Evolutionary conservation across 2,888 invertebrate genomes (phyloP), one percentile per base, ranked within the genome.

Genomic region (Chironomus tentans): DNA sequence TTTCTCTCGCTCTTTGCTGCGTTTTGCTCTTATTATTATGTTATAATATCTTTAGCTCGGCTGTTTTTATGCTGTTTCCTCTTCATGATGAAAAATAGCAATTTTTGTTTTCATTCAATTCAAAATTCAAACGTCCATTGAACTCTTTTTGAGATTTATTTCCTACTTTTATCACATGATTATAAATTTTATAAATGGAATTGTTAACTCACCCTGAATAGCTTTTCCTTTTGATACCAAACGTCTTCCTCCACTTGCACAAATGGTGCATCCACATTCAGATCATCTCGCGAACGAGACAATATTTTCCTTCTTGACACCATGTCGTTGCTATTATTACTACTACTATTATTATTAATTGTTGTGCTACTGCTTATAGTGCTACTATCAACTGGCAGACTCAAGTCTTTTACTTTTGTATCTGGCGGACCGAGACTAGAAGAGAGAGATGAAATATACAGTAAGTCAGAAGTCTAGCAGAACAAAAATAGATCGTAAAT

Each of bases 191-290:
- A 28, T 4, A 24, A 13, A n/a, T 68, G 21, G 10, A 15, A 28
- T 28, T 38, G 2, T 38, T 38, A 4, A 47, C 87, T 85, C 85
- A 94, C 95, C 90, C 93, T 94, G 85, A 93, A 94, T 76, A 95
- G 87, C 86, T 95, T 95, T 80, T 95, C 95, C 83, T 93, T 92
- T 82, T 94, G 93, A 82, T 93, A 93, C 95, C 95, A 95, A 78
- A 95, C 92, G 82, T 95, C 95, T 81, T 93, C 93, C 79, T 94
- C 94, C 80, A 7, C 56, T 50, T 68, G 68, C 77, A 87, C 85
- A 80, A 90, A 90, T 38, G 22, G 47, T 4, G 15, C 24, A 7
- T 56, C 68, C 12, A 47, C 15, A 22, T 68, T 76, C 7, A 76
- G 21, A 46, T 76, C 48, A 18, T 76, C 76, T 38, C 69, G 15